Evolutionary conservation across 2,797 vertebrate genomes (phyloP).

Genomic region (Merluccius polli): DNA sequence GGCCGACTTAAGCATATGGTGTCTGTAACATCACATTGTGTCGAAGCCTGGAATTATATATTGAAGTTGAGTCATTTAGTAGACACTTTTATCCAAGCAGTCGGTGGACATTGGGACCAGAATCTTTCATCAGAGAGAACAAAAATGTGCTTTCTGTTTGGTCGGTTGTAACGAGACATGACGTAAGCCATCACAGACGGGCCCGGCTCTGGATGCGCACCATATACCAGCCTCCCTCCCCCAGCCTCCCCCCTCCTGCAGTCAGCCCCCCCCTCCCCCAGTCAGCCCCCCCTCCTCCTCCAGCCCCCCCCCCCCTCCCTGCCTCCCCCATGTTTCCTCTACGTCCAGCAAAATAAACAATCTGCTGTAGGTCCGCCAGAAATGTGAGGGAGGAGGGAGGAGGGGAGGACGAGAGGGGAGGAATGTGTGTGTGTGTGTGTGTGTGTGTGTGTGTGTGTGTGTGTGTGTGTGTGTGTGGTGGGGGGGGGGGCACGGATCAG

Average conservation of each 20-base stretch:
- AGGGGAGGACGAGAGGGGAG: conserved; percentile 52
- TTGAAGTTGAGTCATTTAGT: no score
- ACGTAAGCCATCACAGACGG: not conserved
- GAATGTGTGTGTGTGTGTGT: not conserved
- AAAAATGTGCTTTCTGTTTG: no score
- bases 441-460: not conserved
- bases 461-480: conserved; percentile 13
- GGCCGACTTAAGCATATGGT: no score
- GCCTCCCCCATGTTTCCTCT: conserved; percentile 48
- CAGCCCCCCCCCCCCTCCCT: conserved; percentile 38
- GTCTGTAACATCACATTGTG: no score
- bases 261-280: conserved; percentile 35
- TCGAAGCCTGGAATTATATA: no score
- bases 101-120: no score
- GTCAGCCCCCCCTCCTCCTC: conserved; percentile 59
- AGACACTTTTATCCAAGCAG: no score
- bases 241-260: conserved; percentile 30
- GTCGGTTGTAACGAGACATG: conserved; percentile 20
- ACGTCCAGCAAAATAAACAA: conserved; percentile 81
- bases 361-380: conserved; percentile 86
- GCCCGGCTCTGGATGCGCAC: conserved; percentile 32
- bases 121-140: no score
- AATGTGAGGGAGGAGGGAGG: conserved; percentile 70
- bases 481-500: conserved; percentile 66
- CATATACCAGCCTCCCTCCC: no score